phyloP scores from a whole-genome alignment of 2,113 vertebrate genomes.

The Sus scrofa region DNA sequence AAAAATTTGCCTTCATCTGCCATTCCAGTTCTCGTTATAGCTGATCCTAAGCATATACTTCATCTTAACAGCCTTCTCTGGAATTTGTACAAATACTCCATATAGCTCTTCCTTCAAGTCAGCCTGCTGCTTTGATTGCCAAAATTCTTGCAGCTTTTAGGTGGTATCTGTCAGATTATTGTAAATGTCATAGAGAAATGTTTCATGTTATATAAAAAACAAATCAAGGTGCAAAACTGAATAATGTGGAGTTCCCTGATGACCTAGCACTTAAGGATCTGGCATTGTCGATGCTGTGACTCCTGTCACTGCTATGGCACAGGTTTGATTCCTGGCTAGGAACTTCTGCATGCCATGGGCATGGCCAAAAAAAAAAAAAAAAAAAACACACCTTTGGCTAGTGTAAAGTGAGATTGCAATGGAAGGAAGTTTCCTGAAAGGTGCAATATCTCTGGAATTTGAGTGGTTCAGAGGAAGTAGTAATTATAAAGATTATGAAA shows the following conservation, averaged over 20 bases:
- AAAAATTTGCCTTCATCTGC: background rate
- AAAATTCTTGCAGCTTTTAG: background rate
- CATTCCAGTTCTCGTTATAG: background rate
- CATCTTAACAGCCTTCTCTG: background rate
- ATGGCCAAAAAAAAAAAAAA: no score
- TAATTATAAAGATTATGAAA: background rate
- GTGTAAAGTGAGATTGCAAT: background rate
- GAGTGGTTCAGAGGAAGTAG: background rate
- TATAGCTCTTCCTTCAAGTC: background rate
- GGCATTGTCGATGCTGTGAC: no score
- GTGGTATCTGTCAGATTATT: background rate
- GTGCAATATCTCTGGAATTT: background rate
- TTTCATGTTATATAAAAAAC: background rate
- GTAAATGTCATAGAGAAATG: background rate
- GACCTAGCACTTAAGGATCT: no score
- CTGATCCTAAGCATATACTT: background rate
- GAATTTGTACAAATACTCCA: background rate
- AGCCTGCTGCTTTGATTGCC: background rate
- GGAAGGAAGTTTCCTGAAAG: background rate
- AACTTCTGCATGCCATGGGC: no score
- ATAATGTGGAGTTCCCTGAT: background rate
- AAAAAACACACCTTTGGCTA: background rate
- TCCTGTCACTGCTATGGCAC: no score
- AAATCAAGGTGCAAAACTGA: conserved; percentile 33
- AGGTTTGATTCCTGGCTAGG: no score